phyloP scores from a whole-genome alignment of 1,140 invertebrate species.

The Pissodes strobi region DNA sequence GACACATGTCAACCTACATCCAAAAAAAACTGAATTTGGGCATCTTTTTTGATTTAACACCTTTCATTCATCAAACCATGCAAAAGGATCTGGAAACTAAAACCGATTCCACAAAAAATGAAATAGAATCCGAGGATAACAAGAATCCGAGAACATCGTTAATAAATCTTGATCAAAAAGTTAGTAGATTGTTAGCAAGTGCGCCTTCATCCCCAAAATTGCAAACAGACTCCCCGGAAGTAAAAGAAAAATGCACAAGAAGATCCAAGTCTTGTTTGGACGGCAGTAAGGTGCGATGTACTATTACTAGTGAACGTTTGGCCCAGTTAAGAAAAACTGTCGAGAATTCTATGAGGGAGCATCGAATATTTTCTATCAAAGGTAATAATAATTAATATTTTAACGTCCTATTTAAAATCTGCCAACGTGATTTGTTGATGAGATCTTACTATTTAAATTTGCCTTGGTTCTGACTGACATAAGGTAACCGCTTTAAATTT shows the following conservation, averaged over 20 bases:
- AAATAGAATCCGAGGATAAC: too few species aligned
- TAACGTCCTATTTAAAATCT: neutral
- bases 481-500: too few species aligned
- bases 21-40: neutral
- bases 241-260: conserved; percentile 34
- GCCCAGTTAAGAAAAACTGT: conserved; percentile 57
- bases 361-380: conserved; percentile 60
- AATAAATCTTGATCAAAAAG: conserved; percentile 11
- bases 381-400: conserved; percentile 41
- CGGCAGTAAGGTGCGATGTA: conserved; percentile 42
- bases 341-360: conserved; percentile 59
- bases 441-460: too few species aligned
- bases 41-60: neutral
- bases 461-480: too few species aligned
- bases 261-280: conserved; percentile 43
- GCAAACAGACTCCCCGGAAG: conserved; percentile 26
- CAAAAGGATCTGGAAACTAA: conserved; percentile 9
- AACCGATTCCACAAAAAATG: conserved; percentile 29
- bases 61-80: conserved; percentile 1
- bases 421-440: too few species aligned
- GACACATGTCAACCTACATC: neutral
- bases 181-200: conserved; percentile 15
- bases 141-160: too few species aligned
- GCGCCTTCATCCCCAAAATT: conserved; percentile 35
- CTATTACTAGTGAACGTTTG: conserved; percentile 58